Conservation (phyloP, 2,888 invertebrate genomes). For the Ariolimax columbianus region DNA sequence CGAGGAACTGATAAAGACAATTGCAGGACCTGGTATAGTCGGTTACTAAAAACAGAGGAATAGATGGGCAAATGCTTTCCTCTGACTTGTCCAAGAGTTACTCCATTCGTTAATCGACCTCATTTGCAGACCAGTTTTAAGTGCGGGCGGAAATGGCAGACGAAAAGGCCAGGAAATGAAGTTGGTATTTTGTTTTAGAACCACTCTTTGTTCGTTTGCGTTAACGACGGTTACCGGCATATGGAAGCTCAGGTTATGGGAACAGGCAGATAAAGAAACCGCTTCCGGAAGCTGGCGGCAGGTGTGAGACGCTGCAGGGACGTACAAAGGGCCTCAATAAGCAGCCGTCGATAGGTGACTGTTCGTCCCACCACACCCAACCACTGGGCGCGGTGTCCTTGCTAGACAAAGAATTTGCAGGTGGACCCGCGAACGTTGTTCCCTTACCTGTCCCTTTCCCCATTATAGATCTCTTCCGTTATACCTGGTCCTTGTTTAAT, state of each 20-base stretch:
- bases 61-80: too few relatives aligned
- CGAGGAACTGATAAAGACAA: too few relatives aligned
- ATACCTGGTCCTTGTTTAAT: too few relatives aligned
- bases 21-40: too few relatives aligned
- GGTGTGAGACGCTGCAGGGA: conserved; percentile 7
- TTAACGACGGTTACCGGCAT: not conserved
- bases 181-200: not conserved
- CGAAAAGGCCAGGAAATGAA: too few relatives aligned
- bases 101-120: too few relatives aligned
- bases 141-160: too few relatives aligned
- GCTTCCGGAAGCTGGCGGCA: conserved; percentile 1
- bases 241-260: not conserved
- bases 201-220: not conserved
- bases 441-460: not conserved
- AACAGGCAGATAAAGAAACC: not conserved
- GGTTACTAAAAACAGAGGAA: too few relatives aligned
- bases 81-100: too few relatives aligned
- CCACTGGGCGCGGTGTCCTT: not conserved
- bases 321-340: not conserved
- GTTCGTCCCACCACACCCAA: not conserved
- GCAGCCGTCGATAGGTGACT: not conserved
- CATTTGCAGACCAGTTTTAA: too few relatives aligned
- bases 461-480: too few relatives aligned
- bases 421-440: not conserved
- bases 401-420: not conserved